These are phyloP conservation scores for Sebastolobus alascanus DNA, from an alignment of 2,797 vertebrate species.

Conservation along the genomic window DNA sequence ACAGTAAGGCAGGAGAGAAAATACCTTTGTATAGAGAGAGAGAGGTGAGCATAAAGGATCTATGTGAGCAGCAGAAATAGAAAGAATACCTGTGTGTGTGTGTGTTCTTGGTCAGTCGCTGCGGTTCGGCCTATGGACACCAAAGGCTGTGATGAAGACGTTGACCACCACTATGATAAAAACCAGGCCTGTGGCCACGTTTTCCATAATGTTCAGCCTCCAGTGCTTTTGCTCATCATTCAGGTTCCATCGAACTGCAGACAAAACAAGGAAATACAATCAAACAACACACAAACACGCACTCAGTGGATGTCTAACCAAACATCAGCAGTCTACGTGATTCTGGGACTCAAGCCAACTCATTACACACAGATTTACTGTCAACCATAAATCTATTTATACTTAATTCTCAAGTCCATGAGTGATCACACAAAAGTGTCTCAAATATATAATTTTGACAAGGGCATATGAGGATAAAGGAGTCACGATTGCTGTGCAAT, in stretches of 20 bases:
- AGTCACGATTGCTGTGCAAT: background rate
- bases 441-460: slow-evolving; percentile 21
- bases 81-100: slow-evolving; percentile 34
- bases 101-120: slow-evolving; percentile 38
- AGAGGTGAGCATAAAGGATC: slow-evolving; percentile 33
- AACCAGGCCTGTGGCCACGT: slow-evolving; percentile 87
- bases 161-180: slow-evolving; percentile 92
- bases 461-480: background rate
- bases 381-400: slow-evolving; percentile 45
- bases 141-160: slow-evolving; percentile 92
- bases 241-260: slow-evolving; percentile 90
- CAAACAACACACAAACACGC: slow-evolving; percentile 39
- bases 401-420: slow-evolving; percentile 24
- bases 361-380: slow-evolving; percentile 42
- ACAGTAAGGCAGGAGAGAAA: slow-evolving; percentile 48
- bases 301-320: slow-evolving; percentile 22
- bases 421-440: slow-evolving; percentile 20
- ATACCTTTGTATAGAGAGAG: slow-evolving; percentile 43
- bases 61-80: slow-evolving; percentile 24
- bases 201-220: slow-evolving; percentile 88
- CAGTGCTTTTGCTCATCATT: slow-evolving; percentile 89
- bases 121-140: slow-evolving; percentile 85
- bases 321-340: slow-evolving; percentile 27
- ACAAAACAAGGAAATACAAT: slow-evolving; percentile 48
- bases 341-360: slow-evolving; percentile 54